phyloP scores from a whole-genome alignment of 2,113 vertebrate species.

The Tylochromis polylepis region DNA sequence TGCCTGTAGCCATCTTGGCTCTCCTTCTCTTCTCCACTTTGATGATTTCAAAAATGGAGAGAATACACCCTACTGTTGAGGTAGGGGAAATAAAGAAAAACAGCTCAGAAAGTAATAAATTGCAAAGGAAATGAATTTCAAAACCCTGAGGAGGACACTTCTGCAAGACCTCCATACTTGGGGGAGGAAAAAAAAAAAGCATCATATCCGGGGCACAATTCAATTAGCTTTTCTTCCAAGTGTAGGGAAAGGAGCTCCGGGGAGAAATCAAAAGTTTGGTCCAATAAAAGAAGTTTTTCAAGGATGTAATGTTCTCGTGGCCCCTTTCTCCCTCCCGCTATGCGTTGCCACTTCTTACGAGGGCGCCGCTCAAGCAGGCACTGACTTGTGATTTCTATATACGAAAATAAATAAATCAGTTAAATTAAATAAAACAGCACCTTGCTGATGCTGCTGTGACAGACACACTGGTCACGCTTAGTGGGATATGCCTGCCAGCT shows the following conservation, averaged over 20 bases:
- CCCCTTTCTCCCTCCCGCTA: not conserved
- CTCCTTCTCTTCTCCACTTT: slow-evolving; percentile 20
- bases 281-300: slow-evolving; percentile 58
- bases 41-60: slow-evolving; percentile 26
- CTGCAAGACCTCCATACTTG: slow-evolving; percentile 40
- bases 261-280: slow-evolving; percentile 66
- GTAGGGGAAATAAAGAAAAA: slow-evolving; percentile 51
- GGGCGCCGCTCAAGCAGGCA: slow-evolving; percentile 17
- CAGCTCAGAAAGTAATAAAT: slow-evolving; percentile 61
- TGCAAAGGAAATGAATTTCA: slow-evolving; percentile 64
- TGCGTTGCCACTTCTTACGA: slow-evolving; percentile 38
- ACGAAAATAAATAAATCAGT: not conserved
- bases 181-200: not conserved
- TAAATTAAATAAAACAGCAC: slow-evolving; percentile 4
- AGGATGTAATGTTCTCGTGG: slow-evolving; percentile 31
- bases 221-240: slow-evolving; percentile 63
- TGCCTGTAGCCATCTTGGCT: slow-evolving; percentile 16
- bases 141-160: slow-evolving; percentile 61
- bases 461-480: slow-evolving; percentile 25
- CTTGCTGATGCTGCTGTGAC: slow-evolving; percentile 16
- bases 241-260: slow-evolving; percentile 33
- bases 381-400: slow-evolving; percentile 19
- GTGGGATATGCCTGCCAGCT: slow-evolving; percentile 29
- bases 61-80: slow-evolving; percentile 27
- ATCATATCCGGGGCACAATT: slow-evolving; percentile 61